Evolutionary conservation across 64 coral and sea anemone genomes (phyloP).

Genomic region (Actinia tenebrosa): DNA sequence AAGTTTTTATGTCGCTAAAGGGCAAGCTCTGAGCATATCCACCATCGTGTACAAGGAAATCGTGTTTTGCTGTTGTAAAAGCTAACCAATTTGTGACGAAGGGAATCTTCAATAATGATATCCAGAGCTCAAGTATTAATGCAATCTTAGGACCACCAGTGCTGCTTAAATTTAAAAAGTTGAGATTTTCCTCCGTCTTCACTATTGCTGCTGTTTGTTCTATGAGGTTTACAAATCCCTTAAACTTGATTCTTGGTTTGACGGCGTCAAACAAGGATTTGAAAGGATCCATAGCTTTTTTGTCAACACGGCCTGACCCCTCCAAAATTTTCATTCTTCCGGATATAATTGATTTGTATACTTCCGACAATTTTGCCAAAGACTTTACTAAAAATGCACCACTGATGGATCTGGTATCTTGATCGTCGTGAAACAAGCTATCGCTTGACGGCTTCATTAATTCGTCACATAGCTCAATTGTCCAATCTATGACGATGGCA

Average conservation of each 20-base stretch:
- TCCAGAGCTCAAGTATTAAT: neutral
- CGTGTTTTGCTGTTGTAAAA: neutral
- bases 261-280: neutral
- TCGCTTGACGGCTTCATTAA: neutral
- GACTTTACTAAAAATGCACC: neutral
- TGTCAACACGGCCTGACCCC: neutral
- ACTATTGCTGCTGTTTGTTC: neutral
- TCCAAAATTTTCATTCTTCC: neutral
- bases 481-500: neutral
- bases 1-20: neutral
- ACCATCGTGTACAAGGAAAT: neutral
- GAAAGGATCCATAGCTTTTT: neutral
- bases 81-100: conserved; percentile 22
- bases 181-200: neutral
- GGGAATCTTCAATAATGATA: neutral
- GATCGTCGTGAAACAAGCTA: neutral
- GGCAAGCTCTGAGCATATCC: neutral
- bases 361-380: neutral
- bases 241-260: neutral
- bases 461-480: neutral
- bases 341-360: neutral
- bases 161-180: neutral
- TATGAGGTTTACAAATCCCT: neutral
- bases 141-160: neutral
- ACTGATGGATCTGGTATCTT: neutral